These are phyloP conservation scores for Unio delphinus DNA, from an alignment of 2,888 invertebrate species.

Conservation along the genomic window DNA sequence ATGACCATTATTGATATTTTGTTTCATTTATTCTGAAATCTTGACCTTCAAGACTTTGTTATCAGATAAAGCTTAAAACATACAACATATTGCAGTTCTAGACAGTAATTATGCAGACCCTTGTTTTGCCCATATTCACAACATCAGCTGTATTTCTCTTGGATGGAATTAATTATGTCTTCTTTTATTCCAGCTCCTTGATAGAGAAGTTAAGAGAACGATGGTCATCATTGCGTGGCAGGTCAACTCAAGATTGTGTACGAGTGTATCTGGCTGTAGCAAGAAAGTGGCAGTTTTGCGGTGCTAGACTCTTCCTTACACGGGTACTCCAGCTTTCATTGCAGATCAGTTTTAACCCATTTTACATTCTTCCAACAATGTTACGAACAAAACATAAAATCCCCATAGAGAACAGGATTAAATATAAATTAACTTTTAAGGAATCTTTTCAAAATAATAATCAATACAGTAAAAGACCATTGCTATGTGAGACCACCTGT, in stretches of 20 bases:
- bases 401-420: too few species aligned
- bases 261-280: slow-evolving; percentile 95
- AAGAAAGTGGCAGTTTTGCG: slow-evolving; percentile 96
- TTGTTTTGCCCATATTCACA: neutral
- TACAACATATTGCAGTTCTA: neutral
- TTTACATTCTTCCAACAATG: too few species aligned
- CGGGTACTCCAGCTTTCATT: slow-evolving; percentile 75
- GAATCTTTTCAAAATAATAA: too few species aligned
- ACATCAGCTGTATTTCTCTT: neutral
- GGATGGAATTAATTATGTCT: neutral
- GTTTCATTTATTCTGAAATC: too few species aligned
- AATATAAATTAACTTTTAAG: too few species aligned
- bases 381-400: too few species aligned
- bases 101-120: neutral
- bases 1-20: too few species aligned
- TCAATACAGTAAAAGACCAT: too few species aligned
- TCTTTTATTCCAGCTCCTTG: slow-evolving; percentile 77
- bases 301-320: slow-evolving; percentile 91
- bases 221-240: slow-evolving; percentile 90
- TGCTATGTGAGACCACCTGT: too few species aligned
- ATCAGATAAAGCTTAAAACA: too few species aligned
- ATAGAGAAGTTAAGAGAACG: slow-evolving; percentile 86
- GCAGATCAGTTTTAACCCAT: too few species aligned
- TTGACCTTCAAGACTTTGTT: too few species aligned
- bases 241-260: slow-evolving; percentile 90